Conservation (phyloP, 2,797 vertebrate genomes). For the Cryptoprocta ferox region DNA sequence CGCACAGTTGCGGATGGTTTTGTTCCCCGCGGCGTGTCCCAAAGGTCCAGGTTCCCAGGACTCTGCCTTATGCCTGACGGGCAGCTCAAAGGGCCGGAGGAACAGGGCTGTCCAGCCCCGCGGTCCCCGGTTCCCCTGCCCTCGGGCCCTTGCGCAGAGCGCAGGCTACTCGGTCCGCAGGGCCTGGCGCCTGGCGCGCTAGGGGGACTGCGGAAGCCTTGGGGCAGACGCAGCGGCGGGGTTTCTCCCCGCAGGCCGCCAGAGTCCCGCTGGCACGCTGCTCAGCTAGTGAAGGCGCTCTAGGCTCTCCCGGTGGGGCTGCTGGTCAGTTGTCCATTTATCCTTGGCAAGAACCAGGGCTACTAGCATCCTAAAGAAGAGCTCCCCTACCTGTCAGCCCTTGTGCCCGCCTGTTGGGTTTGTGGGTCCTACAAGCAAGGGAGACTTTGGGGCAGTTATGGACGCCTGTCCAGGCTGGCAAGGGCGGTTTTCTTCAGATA, state of each 20-base stretch:
- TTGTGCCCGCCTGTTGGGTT: not conserved
- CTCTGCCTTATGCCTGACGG: not conserved
- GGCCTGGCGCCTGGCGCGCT: fast-evolving
- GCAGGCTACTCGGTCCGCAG: fast-evolving
- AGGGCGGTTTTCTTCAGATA: not conserved
- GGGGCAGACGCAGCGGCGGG: not conserved
- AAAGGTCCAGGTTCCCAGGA: not conserved
- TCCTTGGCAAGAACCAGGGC: fast-evolving
- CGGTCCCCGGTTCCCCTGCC: fast-evolving
- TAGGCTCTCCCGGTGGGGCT: not conserved
- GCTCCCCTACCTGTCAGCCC: fast-evolving
- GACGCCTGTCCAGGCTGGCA: fast-evolving
- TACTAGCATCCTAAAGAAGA: not conserved
- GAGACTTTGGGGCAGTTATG: not conserved
- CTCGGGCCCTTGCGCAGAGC: not conserved
- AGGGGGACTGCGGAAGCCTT: fast-evolving
- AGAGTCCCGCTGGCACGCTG: fast-evolving
- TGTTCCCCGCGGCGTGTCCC: fast-evolving
- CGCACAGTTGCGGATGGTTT: not conserved
- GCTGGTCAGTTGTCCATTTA: not conserved
- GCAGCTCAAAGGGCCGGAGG: not conserved
- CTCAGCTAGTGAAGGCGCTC: fast-evolving
- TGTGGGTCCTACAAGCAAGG: not conserved
- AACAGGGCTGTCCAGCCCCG: fast-evolving
- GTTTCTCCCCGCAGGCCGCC: fast-evolving